Percentiles rank a stretch among this genome's conserved stretches.
Conservation (phyloP, 1,140 invertebrate genomes). For the Plectrocnemia conspersa region DNA sequence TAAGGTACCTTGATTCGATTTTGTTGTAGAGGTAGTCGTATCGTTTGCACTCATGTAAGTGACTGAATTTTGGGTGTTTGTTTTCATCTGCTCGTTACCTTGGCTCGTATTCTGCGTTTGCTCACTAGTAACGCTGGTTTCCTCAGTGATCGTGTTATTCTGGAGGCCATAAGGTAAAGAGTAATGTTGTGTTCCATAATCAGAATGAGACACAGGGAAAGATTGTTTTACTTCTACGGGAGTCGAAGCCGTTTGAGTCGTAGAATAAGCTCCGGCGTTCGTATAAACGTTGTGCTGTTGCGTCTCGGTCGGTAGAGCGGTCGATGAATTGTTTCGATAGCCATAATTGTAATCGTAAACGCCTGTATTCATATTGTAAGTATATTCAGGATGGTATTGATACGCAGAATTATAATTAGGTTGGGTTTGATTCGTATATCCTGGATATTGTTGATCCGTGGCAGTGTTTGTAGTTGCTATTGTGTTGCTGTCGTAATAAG, state of each 20-base stretch:
- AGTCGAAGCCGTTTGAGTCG: constrained; percentile 51
- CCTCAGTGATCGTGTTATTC: constrained; percentile 28
- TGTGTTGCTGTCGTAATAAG: constrained; percentile 28
- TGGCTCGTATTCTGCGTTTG: constrained; percentile 13
- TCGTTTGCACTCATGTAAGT: constrained; percentile 31
- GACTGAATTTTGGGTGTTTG: constrained; percentile 11
- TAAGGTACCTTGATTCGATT: constrained; percentile 25
- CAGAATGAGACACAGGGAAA: constrained; percentile 30
- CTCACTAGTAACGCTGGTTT: neutral
- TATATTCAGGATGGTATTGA: constrained; percentile 54
- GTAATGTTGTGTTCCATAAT: constrained; percentile 46
- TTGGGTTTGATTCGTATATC: neutral
- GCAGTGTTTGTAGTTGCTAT: constrained; percentile 31
- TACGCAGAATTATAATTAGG: constrained; percentile 36
- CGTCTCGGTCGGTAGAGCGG: neutral
- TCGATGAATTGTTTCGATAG: constrained; percentile 42
- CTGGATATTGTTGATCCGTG: constrained; percentile 4
- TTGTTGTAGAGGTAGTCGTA: constrained; percentile 25
- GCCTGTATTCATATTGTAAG: constrained; percentile 46
- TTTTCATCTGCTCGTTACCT: constrained; percentile 1
- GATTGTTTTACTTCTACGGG: constrained; percentile 37
- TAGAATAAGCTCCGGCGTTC: constrained; percentile 39
- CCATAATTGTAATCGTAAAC: constrained; percentile 53
- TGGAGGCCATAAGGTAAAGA: constrained; percentile 52
- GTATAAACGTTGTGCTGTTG: constrained; percentile 40